Conservation (phyloP, 2,113 vertebrate genomes). For the Hippotragus niger region DNA sequence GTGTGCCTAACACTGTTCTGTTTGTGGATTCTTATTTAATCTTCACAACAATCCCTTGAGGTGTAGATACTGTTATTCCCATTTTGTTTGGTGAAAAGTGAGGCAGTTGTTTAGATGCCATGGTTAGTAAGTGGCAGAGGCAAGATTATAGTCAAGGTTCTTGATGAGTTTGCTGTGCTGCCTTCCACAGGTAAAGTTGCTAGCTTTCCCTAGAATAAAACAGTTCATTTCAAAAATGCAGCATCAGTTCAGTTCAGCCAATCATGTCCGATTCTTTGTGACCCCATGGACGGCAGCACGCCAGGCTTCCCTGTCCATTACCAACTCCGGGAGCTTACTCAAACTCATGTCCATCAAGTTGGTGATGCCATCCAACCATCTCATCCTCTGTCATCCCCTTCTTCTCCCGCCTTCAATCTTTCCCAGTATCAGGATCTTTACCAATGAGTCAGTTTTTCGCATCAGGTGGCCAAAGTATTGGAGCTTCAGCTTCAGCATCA, state of each 20-base stretch:
- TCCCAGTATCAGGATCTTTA: background rate
- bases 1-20: background rate
- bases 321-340: background rate
- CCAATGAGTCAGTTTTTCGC: rapidly evolving
- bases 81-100: background rate
- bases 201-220: background rate
- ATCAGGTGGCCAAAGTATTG: background rate
- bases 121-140: background rate
- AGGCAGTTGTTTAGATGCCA: background rate
- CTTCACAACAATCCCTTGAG: background rate
- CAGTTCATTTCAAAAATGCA: background rate
- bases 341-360: background rate
- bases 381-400: background rate
- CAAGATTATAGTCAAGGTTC: background rate
- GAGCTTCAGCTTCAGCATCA: background rate
- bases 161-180: background rate
- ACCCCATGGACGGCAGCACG: background rate
- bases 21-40: background rate
- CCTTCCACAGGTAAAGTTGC: background rate
- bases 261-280: rapidly evolving
- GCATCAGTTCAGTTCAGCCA: background rate
- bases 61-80: background rate
- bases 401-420: rapidly evolving
- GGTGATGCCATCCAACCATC: background rate
- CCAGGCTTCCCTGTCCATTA: background rate